phyloP scores from a whole-genome alignment of 2,113 vertebrate species.

The Ginglymostoma cirratum region DNA sequence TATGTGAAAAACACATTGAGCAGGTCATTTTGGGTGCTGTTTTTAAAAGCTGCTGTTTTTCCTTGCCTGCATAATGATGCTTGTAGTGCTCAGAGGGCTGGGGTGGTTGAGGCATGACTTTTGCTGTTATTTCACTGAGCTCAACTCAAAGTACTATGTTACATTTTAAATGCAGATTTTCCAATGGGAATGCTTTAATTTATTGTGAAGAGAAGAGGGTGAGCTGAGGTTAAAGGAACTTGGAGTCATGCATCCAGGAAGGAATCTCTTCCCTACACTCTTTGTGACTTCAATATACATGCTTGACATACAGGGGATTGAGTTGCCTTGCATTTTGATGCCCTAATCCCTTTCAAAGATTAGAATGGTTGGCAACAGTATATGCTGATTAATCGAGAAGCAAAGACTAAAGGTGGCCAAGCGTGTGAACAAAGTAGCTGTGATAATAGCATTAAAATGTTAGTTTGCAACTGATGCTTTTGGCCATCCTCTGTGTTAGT shows the following conservation, averaged over 20 bases:
- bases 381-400: background rate
- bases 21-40: no score
- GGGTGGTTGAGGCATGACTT: no score
- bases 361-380: background rate
- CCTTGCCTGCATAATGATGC: background rate
- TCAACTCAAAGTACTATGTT: no score
- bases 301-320: background rate
- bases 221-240: no score
- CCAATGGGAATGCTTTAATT: no score
- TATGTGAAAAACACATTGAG: background rate
- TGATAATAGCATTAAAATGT: background rate
- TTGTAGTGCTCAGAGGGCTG: no score
- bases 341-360: background rate
- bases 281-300: background rate
- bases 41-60: background rate
- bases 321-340: background rate
- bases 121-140: no score
- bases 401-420: background rate
- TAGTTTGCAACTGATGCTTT: background rate
- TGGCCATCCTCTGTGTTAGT: background rate
- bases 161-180: no score
- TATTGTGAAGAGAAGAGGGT: no score
- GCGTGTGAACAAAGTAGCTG: background rate
- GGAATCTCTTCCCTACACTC: no score
- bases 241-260: no score